Conservation (phyloP, 2,888 invertebrate genomes). For the Mechanitis mazaeus region DNA sequence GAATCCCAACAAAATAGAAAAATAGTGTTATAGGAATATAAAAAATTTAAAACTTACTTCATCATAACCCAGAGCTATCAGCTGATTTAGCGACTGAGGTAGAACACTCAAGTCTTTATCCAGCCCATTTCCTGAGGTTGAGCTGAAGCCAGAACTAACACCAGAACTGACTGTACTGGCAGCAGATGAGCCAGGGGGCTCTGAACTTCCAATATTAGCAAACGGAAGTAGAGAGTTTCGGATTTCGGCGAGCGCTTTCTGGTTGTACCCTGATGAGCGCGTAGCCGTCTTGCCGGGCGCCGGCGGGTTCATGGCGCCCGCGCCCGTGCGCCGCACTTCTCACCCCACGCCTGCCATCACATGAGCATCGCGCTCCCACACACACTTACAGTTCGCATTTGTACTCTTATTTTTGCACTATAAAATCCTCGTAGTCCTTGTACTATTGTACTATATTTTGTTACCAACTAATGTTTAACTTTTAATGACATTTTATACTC, state of each 20-base stretch:
- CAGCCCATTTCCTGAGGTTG: conserved; percentile 73
- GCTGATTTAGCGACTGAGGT: conserved; percentile 80
- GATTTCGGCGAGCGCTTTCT: conserved; percentile 91
- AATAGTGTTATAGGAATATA: conserved; percentile 2
- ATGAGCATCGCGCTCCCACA: conserved; percentile 52
- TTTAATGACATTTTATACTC: conserved; percentile 26
- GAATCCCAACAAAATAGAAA: neutral
- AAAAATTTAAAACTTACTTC: conserved; percentile 74
- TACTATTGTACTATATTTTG: conserved; percentile 18
- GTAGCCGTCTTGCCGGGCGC: conserved; percentile 80
- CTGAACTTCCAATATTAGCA: conserved; percentile 80
- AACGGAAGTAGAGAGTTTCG: conserved; percentile 89
- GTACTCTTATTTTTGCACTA: conserved; percentile 26
- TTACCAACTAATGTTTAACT: conserved; percentile 22
- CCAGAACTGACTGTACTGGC: conserved; percentile 82
- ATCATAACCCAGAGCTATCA: conserved; percentile 83
- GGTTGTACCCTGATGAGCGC: conserved; percentile 87
- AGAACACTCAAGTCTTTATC: conserved; percentile 81
- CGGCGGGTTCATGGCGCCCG: conserved; percentile 80
- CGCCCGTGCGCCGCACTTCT: conserved; percentile 73
- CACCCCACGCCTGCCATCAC: conserved; percentile 76
- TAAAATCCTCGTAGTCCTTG: conserved; percentile 18
- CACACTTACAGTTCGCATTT: conserved; percentile 48
- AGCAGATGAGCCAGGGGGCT: conserved; percentile 83
- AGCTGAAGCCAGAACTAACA: conserved; percentile 78